These are phyloP conservation scores for Phaethon lepturus DNA, from an alignment of 2,113 vertebrate species.

Conservation along the genomic window DNA sequence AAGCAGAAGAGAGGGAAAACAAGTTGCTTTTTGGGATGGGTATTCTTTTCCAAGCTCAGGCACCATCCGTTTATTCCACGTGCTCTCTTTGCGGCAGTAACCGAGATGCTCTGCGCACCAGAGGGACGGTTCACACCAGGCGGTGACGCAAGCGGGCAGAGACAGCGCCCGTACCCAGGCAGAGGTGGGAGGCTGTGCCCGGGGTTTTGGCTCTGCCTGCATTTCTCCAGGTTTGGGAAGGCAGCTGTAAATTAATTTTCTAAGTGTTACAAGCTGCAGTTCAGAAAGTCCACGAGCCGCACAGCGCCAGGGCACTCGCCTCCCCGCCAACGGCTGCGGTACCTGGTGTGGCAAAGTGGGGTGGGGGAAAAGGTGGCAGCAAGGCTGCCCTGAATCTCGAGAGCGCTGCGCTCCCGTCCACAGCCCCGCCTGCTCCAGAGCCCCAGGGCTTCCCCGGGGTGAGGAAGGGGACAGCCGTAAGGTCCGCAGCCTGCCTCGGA, in stretches of 20 bases:
- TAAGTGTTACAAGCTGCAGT: neutral
- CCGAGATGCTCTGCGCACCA: rapidly evolving
- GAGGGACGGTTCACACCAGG: neutral
- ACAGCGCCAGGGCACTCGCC: too few relatives aligned
- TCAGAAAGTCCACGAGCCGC: neutral
- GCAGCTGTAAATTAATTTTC: neutral
- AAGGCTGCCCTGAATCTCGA: neutral
- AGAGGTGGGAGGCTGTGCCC: neutral
- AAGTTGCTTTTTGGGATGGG: neutral
- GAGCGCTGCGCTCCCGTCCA: neutral
- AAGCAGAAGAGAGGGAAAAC: neutral
- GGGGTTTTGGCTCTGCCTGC: rapidly evolving
- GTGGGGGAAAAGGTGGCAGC: too few relatives aligned
- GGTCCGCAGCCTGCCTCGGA: neutral
- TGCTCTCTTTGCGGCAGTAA: too few relatives aligned
- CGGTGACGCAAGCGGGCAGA: rapidly evolving
- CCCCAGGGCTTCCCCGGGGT: rapidly evolving
- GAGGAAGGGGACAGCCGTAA: neutral
- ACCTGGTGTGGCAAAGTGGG: too few relatives aligned
- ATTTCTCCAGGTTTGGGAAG: neutral
- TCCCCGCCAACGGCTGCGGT: rapidly evolving
- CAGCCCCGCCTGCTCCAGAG: neutral
- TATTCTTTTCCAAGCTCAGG: neutral
- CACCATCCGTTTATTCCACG: too few relatives aligned
- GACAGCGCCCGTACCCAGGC: neutral